Conservation (phyloP, 2,797 vertebrate species). For the Phalanger gymnotis region DNA sequence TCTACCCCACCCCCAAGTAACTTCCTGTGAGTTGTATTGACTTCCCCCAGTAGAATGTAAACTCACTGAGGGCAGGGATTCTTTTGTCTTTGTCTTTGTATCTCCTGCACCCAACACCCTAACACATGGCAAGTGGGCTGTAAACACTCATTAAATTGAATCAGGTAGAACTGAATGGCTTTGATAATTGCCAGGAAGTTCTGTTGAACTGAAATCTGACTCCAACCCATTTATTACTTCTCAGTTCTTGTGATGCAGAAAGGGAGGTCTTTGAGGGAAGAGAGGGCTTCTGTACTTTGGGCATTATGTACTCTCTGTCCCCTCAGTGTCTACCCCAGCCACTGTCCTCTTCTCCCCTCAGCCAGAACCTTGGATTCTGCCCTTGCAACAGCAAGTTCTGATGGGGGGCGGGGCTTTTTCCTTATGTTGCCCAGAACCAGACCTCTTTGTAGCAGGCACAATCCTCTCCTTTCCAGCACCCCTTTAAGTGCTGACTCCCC, state of each 20-base stretch:
- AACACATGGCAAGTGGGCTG: too few species aligned
- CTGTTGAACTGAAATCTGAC: neutral
- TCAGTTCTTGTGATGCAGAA: neutral
- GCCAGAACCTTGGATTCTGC: neutral
- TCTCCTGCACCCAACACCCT: neutral
- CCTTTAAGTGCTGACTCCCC: neutral
- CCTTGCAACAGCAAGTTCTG: neutral
- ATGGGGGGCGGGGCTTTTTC: neutral
- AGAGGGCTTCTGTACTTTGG: neutral
- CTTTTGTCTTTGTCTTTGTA: neutral
- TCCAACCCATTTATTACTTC: neutral
- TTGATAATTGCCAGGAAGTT: neutral
- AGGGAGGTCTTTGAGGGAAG: neutral
- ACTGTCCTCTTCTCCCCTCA: neutral
- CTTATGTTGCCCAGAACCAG: neutral
- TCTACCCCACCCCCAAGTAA: neutral
- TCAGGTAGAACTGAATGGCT: neutral
- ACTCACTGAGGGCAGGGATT: neutral
- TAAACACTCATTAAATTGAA: neutral
- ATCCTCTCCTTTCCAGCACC: neutral
- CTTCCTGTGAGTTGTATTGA: neutral
- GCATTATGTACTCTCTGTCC: neutral
- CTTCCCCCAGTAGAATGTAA: neutral
- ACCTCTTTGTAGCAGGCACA: neutral
- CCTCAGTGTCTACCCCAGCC: neutral